Conservation (phyloP, 2,888 invertebrate species). For the Cryptophagus acutangulus region DNA sequence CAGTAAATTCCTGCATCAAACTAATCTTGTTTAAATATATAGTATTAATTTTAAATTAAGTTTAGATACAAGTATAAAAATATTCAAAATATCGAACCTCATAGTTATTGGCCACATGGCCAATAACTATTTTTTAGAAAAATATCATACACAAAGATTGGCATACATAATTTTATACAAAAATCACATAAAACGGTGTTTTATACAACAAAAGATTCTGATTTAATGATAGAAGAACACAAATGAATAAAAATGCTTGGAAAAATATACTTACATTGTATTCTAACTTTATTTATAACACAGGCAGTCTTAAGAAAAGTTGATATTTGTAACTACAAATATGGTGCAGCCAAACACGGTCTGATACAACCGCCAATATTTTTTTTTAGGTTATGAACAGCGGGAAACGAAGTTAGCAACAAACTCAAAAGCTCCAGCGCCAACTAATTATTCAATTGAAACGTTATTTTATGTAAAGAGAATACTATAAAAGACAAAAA, state of each 20-base stretch:
- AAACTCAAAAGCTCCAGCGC: too few relatives aligned
- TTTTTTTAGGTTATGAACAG: neutral
- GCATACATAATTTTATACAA: neutral
- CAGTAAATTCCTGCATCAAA: neutral
- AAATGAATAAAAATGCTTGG: neutral
- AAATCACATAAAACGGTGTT: neutral
- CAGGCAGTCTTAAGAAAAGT: neutral
- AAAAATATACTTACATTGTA: neutral
- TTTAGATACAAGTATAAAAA: neutral
- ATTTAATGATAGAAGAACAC: neutral
- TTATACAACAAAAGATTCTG: neutral
- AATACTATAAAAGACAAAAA: neutral
- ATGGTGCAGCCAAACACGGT: neutral
- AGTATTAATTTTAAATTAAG: neutral
- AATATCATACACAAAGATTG: neutral
- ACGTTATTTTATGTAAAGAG: neutral
- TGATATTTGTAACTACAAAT: neutral
- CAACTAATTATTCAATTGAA: neutral
- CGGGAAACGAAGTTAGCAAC: neutral
- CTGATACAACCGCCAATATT: neutral
- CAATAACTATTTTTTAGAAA: conserved; percentile 3
- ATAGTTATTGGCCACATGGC: conserved; percentile 1
- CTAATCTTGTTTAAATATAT: neutral
- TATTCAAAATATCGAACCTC: neutral
- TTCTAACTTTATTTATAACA: neutral